A percentile compares a stretch with the other conserved stretches of the same genome.
Conservation (phyloP, 1,140 invertebrate genomes). For the Linepithema humile region DNA sequence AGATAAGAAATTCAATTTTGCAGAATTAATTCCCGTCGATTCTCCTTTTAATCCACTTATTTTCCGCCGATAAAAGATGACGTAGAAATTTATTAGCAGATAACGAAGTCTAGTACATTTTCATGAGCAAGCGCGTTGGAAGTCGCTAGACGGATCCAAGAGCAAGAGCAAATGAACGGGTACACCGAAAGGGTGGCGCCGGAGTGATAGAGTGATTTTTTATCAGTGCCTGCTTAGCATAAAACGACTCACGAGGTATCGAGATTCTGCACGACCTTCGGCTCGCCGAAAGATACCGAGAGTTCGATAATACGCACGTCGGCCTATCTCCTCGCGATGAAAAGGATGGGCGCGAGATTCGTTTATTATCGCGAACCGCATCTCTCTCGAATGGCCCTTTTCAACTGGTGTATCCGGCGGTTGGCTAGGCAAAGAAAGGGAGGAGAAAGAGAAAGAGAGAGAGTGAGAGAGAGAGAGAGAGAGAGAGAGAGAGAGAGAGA, state of each 20-base stretch:
- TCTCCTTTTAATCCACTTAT: slow-evolving; percentile 8
- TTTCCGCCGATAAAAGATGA: slow-evolving; percentile 1
- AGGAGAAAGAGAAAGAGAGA: no score
- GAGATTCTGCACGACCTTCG: neutral
- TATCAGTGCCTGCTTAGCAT: slow-evolving; percentile 28
- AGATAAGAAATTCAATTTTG: slow-evolving; percentile 44
- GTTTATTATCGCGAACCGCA: slow-evolving; percentile 69
- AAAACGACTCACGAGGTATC: slow-evolving; percentile 34
- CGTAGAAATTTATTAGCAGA: slow-evolving; percentile 39
- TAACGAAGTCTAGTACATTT: slow-evolving; percentile 41
- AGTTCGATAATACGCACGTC: slow-evolving; percentile 64
- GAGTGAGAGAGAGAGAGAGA: neutral
- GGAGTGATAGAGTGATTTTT: slow-evolving; percentile 34
- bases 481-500: slow-evolving; percentile 20
- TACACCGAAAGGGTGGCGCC: slow-evolving; percentile 30
- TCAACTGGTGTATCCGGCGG: slow-evolving; percentile 52
- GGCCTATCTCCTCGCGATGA: slow-evolving; percentile 50
- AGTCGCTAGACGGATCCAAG: slow-evolving; percentile 1
- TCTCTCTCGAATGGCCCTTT: slow-evolving; percentile 61
- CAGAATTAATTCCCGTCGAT: neutral
- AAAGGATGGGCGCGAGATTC: slow-evolving; percentile 37
- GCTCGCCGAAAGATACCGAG: slow-evolving; percentile 13
- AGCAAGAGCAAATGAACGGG: slow-evolving; percentile 13
- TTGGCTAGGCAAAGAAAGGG: slow-evolving; percentile 22
- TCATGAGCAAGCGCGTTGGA: slow-evolving; percentile 9